These are phyloP conservation scores for Hapalemur alaotrensis DNA, from an alignment of 2,797 vertebrate species.

Conservation along the genomic window DNA sequence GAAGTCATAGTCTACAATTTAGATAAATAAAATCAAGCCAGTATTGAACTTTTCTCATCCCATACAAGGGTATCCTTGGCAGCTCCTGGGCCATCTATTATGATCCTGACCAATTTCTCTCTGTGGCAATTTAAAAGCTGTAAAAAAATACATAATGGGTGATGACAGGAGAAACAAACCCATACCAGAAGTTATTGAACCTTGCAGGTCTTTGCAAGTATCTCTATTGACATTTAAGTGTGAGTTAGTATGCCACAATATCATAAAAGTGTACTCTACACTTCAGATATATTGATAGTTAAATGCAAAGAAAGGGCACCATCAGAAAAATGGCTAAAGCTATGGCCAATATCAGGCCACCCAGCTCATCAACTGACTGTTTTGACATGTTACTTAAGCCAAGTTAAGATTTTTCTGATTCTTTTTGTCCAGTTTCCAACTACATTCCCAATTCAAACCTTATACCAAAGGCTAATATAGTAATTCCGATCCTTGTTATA, in stretches of 20 bases:
- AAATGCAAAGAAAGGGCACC: conserved; percentile 70
- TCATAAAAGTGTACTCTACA: conserved; percentile 76
- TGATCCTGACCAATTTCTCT: conserved; percentile 76
- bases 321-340: conserved; percentile 64
- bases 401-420: conserved; percentile 43
- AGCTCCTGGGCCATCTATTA: conserved; percentile 77
- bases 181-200: conserved; percentile 79
- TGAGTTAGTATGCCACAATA: conserved; percentile 77
- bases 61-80: conserved; percentile 67
- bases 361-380: conserved; percentile 43
- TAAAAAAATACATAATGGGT: conserved; percentile 77
- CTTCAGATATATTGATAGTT: conserved; percentile 75
- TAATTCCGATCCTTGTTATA: conserved; percentile 54
- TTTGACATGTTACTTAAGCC: conserved; percentile 51
- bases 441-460: conserved; percentile 48
- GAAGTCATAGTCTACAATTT: conserved; percentile 70
- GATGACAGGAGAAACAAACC: conserved; percentile 81
- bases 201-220: conserved; percentile 73
- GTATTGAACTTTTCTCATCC: conserved; percentile 73
- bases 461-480: conserved; percentile 41
- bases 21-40: conserved; percentile 78
- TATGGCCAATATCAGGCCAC: conserved; percentile 62
- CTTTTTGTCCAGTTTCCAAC: conserved; percentile 55
- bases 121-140: conserved; percentile 80
- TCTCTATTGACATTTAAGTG: conserved; percentile 78